phyloP scores from a whole-genome alignment of 2,888 invertebrate species.

The Cerceris ruficornis region DNA sequence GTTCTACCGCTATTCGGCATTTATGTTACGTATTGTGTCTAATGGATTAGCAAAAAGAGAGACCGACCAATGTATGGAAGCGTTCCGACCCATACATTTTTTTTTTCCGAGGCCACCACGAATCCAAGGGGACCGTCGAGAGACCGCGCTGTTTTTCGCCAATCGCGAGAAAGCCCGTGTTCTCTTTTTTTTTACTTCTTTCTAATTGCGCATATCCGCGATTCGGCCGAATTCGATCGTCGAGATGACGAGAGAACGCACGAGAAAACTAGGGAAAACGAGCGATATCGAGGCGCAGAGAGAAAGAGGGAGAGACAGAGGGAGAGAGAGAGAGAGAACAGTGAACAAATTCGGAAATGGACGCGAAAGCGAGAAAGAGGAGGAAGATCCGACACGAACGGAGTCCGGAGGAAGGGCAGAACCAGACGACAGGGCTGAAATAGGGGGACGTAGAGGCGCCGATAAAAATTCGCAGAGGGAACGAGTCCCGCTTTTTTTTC shows the following conservation, averaged over 20 bases:
- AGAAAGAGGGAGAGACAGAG: conserved; percentile 36
- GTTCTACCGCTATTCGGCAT: conserved; percentile 39
- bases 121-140: too few species aligned
- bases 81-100: conserved; percentile 3
- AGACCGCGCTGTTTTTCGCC: too few species aligned
- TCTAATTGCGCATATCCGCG: conserved; percentile 8
- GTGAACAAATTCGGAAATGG: background rate
- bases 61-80: conserved; percentile 13
- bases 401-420: conserved; percentile 49
- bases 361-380: conserved; percentile 21
- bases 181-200: background rate
- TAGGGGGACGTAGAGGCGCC: conserved; percentile 43
- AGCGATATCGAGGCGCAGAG: conserved; percentile 38
- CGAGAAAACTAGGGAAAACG: conserved; percentile 19
- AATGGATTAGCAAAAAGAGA: conserved; percentile 61
- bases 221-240: conserved; percentile 8
- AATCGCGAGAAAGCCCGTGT: background rate
- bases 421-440: conserved; percentile 43
- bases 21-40: conserved; percentile 67
- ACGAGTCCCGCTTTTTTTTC: conserved; percentile 66
- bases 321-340: conserved; percentile 11
- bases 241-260: background rate
- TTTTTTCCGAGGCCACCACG: background rate
- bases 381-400: conserved; percentile 53
- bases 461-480: conserved; percentile 42